Conservation (phyloP, 2,113 vertebrate genomes). For the Thomomys bottae region DNA sequence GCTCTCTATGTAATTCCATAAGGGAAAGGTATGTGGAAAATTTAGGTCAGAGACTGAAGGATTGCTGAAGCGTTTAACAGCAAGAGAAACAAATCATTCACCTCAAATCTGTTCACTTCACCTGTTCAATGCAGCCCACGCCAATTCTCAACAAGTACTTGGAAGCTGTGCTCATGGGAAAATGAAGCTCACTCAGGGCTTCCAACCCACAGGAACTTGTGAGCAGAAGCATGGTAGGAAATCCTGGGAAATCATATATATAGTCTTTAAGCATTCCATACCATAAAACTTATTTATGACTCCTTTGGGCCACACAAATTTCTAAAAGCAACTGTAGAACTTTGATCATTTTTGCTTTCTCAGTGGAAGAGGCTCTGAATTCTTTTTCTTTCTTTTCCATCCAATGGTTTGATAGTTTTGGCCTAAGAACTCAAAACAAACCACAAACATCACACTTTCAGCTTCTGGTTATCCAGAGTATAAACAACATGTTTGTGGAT, state of each 20-base stretch:
- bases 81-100: slow-evolving; percentile 28
- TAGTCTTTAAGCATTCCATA: slow-evolving; percentile 64
- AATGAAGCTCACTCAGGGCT: background rate
- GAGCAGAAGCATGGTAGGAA: slow-evolving; percentile 59
- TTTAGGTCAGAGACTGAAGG: background rate
- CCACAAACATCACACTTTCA: slow-evolving; percentile 69
- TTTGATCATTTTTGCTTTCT: slow-evolving; percentile 50
- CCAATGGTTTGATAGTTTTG: slow-evolving; percentile 63
- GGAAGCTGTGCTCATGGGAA: background rate
- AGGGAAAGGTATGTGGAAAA: slow-evolving; percentile 35
- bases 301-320: slow-evolving; percentile 59
- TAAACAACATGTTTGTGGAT: slow-evolving; percentile 56
- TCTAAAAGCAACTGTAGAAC: slow-evolving; percentile 66
- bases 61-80: background rate
- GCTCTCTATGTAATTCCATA: background rate
- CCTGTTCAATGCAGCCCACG: slow-evolving; percentile 26
- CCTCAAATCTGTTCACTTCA: slow-evolving; percentile 12
- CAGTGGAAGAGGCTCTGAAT: slow-evolving; percentile 45
- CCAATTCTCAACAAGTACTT: background rate
- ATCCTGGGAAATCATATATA: slow-evolving; percentile 45
- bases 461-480: slow-evolving; percentile 38
- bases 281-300: slow-evolving; percentile 71
- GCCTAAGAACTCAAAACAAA: slow-evolving; percentile 57
- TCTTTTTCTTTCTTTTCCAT: slow-evolving; percentile 58
- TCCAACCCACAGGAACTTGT: background rate